Conservation (phyloP, 2,113 vertebrate genomes). For the Oryctolagus cuniculus region DNA sequence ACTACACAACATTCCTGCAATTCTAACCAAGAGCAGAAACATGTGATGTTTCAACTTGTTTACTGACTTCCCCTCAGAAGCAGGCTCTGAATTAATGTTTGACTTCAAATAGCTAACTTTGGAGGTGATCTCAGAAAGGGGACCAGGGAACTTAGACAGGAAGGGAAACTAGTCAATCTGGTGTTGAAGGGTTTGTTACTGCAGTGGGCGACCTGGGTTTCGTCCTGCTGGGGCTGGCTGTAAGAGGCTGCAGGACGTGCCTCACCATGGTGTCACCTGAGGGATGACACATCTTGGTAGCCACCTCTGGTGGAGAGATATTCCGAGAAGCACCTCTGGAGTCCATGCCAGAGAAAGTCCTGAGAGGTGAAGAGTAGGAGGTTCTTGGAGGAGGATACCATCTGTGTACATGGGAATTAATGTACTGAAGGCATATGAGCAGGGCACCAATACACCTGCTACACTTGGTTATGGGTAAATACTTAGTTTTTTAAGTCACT, state of each 20-base stretch:
- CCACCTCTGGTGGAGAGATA: not conserved
- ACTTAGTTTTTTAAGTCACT: not conserved
- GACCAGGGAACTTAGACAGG: not conserved
- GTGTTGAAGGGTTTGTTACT: not conserved
- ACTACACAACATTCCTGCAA: not conserved
- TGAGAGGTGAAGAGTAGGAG: not conserved
- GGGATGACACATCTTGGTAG: not conserved
- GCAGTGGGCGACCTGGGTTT: not conserved
- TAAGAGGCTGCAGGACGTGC: fast-evolving
- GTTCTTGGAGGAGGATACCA: not conserved
- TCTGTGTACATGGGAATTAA: fast-evolving
- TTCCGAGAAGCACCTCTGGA: not conserved
- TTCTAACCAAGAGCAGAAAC: conserved; percentile 26
- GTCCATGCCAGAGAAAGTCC: not conserved
- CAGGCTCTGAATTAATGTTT: not conserved
- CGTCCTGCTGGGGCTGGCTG: fast-evolving
- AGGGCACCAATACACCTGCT: not conserved
- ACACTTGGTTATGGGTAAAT: not conserved
- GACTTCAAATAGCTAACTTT: not conserved
- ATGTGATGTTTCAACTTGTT: not conserved
- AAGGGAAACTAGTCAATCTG: not conserved
- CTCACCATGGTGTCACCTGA: not conserved
- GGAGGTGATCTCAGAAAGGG: not conserved
- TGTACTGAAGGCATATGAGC: not conserved
- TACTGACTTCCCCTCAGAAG: not conserved